Conservation (phyloP, 2,797 vertebrate genomes). For the Takifugu ocellatus region DNA sequence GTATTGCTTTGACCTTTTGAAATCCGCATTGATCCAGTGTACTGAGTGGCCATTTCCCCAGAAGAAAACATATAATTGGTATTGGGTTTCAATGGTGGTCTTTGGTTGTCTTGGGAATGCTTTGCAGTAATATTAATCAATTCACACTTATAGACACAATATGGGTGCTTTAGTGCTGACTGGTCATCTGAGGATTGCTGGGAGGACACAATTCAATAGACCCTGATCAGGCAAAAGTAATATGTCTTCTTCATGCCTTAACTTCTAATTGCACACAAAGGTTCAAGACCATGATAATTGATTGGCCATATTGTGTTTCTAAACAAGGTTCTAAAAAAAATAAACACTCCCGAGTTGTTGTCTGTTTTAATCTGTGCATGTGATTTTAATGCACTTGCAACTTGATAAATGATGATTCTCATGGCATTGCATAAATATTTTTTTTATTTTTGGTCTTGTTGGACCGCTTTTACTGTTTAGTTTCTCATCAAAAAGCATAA, state of each 20-base stretch:
- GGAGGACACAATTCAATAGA: slow-evolving; percentile 74
- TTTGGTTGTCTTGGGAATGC: slow-evolving; percentile 73
- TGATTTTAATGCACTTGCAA: too few relatives aligned
- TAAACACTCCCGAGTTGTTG: too few relatives aligned
- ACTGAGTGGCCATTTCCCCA: slow-evolving; percentile 76
- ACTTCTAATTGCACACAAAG: slow-evolving; percentile 54
- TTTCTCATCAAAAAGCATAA: not conserved
- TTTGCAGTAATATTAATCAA: slow-evolving; percentile 82
- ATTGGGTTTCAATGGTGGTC: slow-evolving; percentile 78
- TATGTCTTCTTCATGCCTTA: slow-evolving; percentile 64
- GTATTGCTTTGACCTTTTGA: slow-evolving; percentile 77
- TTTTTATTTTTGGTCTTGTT: slow-evolving; percentile 10
- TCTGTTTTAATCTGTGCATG: too few relatives aligned
- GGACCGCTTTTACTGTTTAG: not conserved
- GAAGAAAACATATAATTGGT: slow-evolving; percentile 83
- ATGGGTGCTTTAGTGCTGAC: slow-evolving; percentile 81
- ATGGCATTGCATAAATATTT: slow-evolving; percentile 1
- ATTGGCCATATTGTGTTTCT: slow-evolving; percentile 36
- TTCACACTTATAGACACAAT: slow-evolving; percentile 84
- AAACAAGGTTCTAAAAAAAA: not conserved
- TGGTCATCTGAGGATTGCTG: slow-evolving; percentile 73
- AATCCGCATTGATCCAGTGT: slow-evolving; percentile 75
- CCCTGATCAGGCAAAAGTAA: slow-evolving; percentile 70
- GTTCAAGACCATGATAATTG: slow-evolving; percentile 51
- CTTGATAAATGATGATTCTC: too few relatives aligned